Base-by-base conservation (phyloP, 2,888 invertebrate species). In the Pristionchus exspectatus region DNA sequence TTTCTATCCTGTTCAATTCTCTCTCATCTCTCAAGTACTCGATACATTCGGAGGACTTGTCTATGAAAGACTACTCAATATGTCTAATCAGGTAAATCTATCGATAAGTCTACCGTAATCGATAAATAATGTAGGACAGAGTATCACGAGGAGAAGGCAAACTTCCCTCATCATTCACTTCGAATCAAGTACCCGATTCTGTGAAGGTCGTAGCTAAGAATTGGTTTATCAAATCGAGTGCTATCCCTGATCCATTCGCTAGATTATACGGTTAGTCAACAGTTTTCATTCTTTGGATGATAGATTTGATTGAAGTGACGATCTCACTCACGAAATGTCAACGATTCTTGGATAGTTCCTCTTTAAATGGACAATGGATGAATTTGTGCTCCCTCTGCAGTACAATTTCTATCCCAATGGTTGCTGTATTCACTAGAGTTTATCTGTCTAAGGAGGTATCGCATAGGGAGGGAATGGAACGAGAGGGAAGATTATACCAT, bases 151-250 rank as follows among this genome's bases (percentile, higher is more conserved):
- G 85, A 33, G 66, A 87, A 44, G 50, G 87, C 9, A 87, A 87
- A 14, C 77, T 88, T 33, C 33, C 88, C 12, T 88, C 88, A 10
- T 63, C 88, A 10, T 88, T 88, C 88, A 88, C 88, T 33, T 88
- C 88, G 18, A 59, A 72, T 33, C 88, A 88, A 30, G 38, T 88
- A 0, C 56, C 72, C 18, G 88, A 88, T 50, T 54, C 72, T 16
- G 74, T 56, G 14, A 74, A 50, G 59, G 90, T 91, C n/a, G 99
- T 98, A 0, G 87, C 87, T 21, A 97, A 97, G 92, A 99, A 99
- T 96, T 99, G 99, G 99, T 98, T 99, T 96, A 98, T 97, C 95
- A 99, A 99, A 96, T 98, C 99, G 95, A 98, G 98, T 0, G 98
- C 98, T 0, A 98, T 99, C 93, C 96, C 98, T 92, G 99, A 99